A percentile compares a stretch with the other conserved stretches of the same genome.
phyloP scores from a whole-genome alignment of 2,797 vertebrate genomes.

The Morelia viridis region DNA sequence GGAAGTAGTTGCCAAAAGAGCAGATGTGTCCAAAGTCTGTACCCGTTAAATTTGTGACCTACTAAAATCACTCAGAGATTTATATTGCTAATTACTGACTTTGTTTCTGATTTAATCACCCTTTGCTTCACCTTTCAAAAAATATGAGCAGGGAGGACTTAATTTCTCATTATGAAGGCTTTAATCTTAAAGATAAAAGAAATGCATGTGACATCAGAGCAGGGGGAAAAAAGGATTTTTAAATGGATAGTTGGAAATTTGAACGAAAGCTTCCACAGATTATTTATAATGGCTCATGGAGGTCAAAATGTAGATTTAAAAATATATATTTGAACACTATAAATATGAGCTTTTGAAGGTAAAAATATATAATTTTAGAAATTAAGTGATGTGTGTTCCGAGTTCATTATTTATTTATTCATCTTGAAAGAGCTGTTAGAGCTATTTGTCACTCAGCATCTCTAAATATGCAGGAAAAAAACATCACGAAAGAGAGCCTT shows the following conservation, averaged over 20 bases:
- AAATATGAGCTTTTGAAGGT: conserved; percentile 40
- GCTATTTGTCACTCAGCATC: neutral
- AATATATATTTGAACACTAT: conserved; percentile 2
- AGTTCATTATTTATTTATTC: too few relatives aligned
- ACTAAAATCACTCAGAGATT: conserved; percentile 77
- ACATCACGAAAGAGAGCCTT: neutral
- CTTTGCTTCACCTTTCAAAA: conserved; percentile 72
- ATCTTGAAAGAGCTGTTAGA: neutral
- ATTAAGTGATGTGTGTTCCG: neutral
- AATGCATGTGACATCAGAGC: neutral
- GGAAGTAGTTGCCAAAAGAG: conserved; percentile 75
- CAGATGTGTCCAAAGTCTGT: conserved; percentile 79
- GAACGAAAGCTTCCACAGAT: neutral
- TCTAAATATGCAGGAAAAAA: neutral
- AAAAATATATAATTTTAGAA: conserved; percentile 16
- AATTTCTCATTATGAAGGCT: conserved; percentile 32
- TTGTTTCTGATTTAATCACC: conserved; percentile 73
- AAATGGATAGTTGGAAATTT: conserved; percentile 37
- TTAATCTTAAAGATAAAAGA: conserved; percentile 43
- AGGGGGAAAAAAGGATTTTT: conserved; percentile 19
- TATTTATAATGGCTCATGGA: conserved; percentile 5
- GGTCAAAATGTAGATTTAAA: conserved; percentile 5
- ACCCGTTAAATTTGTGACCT: conserved; percentile 77
- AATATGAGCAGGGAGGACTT: conserved; percentile 33
- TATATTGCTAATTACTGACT: conserved; percentile 78